Evolutionary conservation across 2,888 invertebrate species (phyloP).

Genomic region (Chymomyza amoena): DNA sequence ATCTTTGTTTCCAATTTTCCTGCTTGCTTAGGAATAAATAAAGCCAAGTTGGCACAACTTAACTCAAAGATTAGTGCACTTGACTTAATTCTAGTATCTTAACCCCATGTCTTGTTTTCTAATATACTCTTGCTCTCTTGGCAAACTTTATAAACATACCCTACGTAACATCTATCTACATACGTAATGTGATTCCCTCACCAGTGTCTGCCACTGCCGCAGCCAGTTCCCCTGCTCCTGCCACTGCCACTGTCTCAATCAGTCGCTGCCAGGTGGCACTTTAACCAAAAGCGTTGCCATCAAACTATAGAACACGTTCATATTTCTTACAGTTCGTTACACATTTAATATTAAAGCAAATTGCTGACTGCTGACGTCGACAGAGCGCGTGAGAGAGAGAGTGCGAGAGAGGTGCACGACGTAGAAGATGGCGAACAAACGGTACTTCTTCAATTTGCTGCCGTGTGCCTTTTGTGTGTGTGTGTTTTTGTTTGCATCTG

Average conservation of each 20-base stretch:
- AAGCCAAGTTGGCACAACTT: not conserved
- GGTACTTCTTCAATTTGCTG: not conserved
- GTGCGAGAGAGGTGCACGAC: not conserved
- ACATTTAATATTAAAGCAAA: slow-evolving; percentile 73
- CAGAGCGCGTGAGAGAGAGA: not conserved
- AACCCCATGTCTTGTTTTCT: too few species aligned
- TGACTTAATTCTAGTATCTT: not conserved
- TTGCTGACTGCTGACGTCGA: slow-evolving; percentile 45
- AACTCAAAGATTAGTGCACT: not conserved
- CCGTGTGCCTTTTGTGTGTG: slow-evolving; percentile 1
- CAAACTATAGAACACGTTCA: slow-evolving; percentile 67
- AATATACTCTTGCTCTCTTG: not conserved
- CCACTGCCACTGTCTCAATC: not conserved
- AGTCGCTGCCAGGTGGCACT: not conserved
- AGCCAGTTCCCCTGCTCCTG: too few species aligned
- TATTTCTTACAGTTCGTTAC: slow-evolving; percentile 71
- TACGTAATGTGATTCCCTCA: not conserved
- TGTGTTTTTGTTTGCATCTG: not conserved
- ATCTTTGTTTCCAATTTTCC: not conserved
- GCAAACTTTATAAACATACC: not conserved
- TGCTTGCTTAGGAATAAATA: not conserved
- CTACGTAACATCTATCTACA: not conserved
- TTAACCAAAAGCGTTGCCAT: slow-evolving; percentile 59
- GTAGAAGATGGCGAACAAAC: not conserved
- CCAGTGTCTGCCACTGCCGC: not conserved